These are phyloP conservation scores for Ditylenchus weischeri DNA, from an alignment of 2,888 invertebrate genomes.

Conservation along the genomic window DNA sequence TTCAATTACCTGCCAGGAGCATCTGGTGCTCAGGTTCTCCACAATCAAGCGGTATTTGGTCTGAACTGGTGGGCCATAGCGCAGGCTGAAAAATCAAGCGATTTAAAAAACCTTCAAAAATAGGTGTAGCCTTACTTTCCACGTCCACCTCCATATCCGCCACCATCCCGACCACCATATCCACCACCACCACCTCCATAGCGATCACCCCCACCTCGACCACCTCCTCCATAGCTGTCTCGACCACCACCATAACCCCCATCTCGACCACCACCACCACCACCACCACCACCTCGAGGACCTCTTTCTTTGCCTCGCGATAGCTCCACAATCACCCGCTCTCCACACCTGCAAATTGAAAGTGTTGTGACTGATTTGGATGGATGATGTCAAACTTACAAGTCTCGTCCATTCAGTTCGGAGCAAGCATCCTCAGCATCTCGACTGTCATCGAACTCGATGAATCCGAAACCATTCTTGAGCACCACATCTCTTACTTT, in stretches of 20 bases:
- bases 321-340: constrained; percentile 58
- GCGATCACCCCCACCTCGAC: constrained; percentile 1
- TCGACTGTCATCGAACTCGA: constrained; percentile 65
- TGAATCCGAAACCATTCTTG: constrained; percentile 96
- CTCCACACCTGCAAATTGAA: constrained; percentile 58
- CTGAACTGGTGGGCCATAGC: constrained; percentile 93
- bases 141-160: constrained; percentile 11
- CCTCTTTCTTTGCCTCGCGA: constrained; percentile 46
- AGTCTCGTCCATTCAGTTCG: constrained; percentile 63
- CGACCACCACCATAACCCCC: constrained; percentile 29
- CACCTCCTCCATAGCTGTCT: constrained; percentile 21
- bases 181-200: constrained; percentile 34
- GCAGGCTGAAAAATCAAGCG: constrained; percentile 60
- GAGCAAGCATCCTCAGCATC: constrained; percentile 65
- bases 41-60: constrained; percentile 94
- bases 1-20: constrained; percentile 89
- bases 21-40: constrained; percentile 93
- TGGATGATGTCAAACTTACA: constrained; percentile 31
- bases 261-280: constrained; percentile 21
- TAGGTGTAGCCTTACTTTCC: constrained; percentile 5
- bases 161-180: constrained; percentile 22
- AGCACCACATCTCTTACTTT: constrained; percentile 85
- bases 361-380: constrained; percentile 52
- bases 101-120: not conserved
- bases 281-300: constrained; percentile 26